phyloP scores from a whole-genome alignment of 1,140 invertebrate genomes.

The Vanessa atalanta region DNA sequence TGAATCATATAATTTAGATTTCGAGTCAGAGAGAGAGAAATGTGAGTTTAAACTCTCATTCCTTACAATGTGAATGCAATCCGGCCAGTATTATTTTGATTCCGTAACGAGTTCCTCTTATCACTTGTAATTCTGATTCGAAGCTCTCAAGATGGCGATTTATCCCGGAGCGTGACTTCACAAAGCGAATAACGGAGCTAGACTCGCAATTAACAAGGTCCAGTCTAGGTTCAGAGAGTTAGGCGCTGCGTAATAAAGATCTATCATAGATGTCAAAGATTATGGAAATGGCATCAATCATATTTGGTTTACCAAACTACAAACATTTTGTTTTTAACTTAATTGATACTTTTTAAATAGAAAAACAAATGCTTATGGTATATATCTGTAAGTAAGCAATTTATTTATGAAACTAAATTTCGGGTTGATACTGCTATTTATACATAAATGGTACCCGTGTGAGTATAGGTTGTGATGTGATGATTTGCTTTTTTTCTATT shows the following conservation, averaged over 20 bases:
- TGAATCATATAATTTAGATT: too few relatives aligned
- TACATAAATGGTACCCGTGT: too few relatives aligned
- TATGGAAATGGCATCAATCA: neutral
- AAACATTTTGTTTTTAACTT: neutral
- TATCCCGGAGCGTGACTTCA: conserved; percentile 32
- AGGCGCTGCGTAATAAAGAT: conserved; percentile 12
- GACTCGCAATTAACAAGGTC: conserved; percentile 54
- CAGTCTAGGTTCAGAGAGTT: conserved; percentile 17
- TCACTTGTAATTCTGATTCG: conserved; percentile 30
- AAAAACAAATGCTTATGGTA: too few relatives aligned
- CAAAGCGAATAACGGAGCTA: conserved; percentile 49
- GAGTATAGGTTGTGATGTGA: too few relatives aligned
- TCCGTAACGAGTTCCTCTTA: conserved; percentile 32
- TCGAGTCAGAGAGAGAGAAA: too few relatives aligned
- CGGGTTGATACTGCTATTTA: too few relatives aligned
- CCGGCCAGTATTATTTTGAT: conserved; percentile 14
- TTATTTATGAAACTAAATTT: too few relatives aligned
- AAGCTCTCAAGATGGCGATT: conserved; percentile 25
- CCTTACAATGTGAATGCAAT: neutral
- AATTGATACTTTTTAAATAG: too few relatives aligned
- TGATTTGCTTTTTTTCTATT: too few relatives aligned
- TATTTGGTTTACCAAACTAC: neutral
- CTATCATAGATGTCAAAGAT: neutral
- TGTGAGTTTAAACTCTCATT: neutral
- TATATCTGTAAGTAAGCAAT: too few relatives aligned